phyloP scores from a whole-genome alignment of 1,140 invertebrate species.

The Drosophila burlai region DNA sequence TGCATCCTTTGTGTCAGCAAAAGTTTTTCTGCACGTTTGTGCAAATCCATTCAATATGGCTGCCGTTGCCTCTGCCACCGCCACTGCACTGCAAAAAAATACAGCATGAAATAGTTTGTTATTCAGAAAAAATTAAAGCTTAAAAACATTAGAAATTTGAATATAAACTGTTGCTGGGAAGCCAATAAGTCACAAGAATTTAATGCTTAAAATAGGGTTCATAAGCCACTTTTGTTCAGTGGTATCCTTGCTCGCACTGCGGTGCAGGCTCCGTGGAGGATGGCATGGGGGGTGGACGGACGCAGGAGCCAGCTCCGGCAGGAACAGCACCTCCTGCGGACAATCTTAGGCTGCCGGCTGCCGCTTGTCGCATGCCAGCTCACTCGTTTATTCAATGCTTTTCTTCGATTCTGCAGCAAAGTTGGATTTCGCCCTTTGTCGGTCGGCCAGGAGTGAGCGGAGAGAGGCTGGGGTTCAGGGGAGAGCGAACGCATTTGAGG shows the following conservation, averaged over 20 bases:
- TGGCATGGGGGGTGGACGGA: background rate
- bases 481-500: constrained; percentile 74
- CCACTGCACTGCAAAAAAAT: constrained; percentile 17
- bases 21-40: constrained; percentile 82
- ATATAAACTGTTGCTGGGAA: background rate
- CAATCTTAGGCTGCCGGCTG: constrained; percentile 69
- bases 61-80: constrained; percentile 63
- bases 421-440: constrained; percentile 79
- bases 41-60: constrained; percentile 83
- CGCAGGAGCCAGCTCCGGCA: background rate
- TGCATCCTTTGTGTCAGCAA: constrained; percentile 83
- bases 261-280: constrained; percentile 9
- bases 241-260: background rate
- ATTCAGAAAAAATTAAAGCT: background rate
- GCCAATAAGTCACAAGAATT: too few relatives aligned
- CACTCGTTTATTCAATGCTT: constrained; percentile 80
- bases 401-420: constrained; percentile 81
- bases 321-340: constrained; percentile 60
- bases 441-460: constrained; percentile 29
- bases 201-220: background rate
- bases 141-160: background rate
- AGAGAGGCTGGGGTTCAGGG: background rate
- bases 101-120: background rate
- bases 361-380: constrained; percentile 49
- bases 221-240: constrained; percentile 9